Conservation (phyloP, 1,140 invertebrate genomes). For the Cardiocondyla obscurior region DNA sequence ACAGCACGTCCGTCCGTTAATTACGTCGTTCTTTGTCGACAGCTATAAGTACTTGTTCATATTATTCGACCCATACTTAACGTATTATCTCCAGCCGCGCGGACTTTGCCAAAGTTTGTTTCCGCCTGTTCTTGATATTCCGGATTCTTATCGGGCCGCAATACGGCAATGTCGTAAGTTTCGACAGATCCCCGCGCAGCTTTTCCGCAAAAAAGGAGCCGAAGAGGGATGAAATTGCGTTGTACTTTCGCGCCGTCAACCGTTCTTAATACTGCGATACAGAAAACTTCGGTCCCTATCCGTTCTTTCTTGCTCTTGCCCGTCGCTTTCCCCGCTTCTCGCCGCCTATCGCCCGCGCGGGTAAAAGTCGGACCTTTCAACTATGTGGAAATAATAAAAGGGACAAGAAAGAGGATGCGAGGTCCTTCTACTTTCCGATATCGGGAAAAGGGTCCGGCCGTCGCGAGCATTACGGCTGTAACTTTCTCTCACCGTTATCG, state of each 20-base stretch:
- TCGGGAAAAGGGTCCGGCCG: slow-evolving; percentile 2
- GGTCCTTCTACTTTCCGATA: slow-evolving; percentile 60
- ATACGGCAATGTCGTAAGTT: slow-evolving; percentile 44
- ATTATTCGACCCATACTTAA: not conserved
- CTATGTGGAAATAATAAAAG: slow-evolving; percentile 71
- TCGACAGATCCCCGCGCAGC: slow-evolving; percentile 19
- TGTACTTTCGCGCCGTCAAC: slow-evolving; percentile 61
- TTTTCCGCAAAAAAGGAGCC: not conserved
- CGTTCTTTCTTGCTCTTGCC: slow-evolving; percentile 39
- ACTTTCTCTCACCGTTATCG: slow-evolving; percentile 67
- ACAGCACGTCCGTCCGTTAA: no score
- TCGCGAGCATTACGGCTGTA: slow-evolving; percentile 20
- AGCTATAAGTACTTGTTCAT: not conserved
- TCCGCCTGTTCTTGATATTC: not conserved
- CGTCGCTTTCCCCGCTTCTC: not conserved
- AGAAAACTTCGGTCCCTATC: slow-evolving; percentile 50
- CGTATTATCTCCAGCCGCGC: not conserved
- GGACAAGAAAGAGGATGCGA: slow-evolving; percentile 29
- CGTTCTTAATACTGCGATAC: slow-evolving; percentile 59
- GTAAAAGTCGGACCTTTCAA: slow-evolving; percentile 45
- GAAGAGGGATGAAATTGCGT: slow-evolving; percentile 59
- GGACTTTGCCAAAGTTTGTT: slow-evolving; percentile 23
- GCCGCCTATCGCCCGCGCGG: slow-evolving; percentile 31
- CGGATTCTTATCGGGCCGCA: slow-evolving; percentile 1
- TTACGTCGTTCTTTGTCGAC: not conserved